Base-by-base conservation (phyloP, 2,113 vertebrate species). In the Campylomormyrus numenius region DNA sequence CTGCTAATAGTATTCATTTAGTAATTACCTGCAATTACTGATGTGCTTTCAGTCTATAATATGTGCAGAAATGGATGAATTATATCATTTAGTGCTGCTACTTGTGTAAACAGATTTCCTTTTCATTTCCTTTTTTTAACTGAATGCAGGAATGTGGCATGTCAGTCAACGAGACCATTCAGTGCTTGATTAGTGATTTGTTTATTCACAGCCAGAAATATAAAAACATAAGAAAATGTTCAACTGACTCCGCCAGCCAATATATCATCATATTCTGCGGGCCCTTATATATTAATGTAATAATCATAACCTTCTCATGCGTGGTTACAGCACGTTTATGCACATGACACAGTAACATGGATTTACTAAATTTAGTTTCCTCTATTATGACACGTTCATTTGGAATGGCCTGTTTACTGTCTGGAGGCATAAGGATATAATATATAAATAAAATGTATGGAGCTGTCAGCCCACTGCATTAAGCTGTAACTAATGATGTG, bases 1-100 rank as follows among this genome's bases (percentile, higher is more conserved):
- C 31, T 80, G 74, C 35, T 80, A 80, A 80, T 80, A 80, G 35
- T 80, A 80, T 80, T 80, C 35, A 80, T 80, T 80, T 80, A 80
- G 35, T 80, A 80, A 80, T 80, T 80, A 80, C 74, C 35, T 39
- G 35, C 74, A 80, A 80, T 80, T 42, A 80, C 17, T 8, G 74
- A 42, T 80, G 74, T 80, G 31, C 74, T 80, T 80, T 42, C 74
- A 80, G 74, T 42, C 15, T 80, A 8, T 80, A 80, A 80, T 80
- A 42, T 80, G 74, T 80, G 74, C 35, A 80, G 74, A 80, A 80
- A 80, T 80, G 74, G 74, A 80, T 80, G 31, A 39, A 80, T 80
- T 80, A 80, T 80, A 13, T 80, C 74, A 80, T 39, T 80, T 80
- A 42, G 35, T 2, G 0, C 35, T 42, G 35, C 5, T 80, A 80